Percentiles rank a stretch among this genome's conserved stretches.
phyloP scores from a whole-genome alignment of 2,888 invertebrate genomes.

The Idaea straminata region DNA sequence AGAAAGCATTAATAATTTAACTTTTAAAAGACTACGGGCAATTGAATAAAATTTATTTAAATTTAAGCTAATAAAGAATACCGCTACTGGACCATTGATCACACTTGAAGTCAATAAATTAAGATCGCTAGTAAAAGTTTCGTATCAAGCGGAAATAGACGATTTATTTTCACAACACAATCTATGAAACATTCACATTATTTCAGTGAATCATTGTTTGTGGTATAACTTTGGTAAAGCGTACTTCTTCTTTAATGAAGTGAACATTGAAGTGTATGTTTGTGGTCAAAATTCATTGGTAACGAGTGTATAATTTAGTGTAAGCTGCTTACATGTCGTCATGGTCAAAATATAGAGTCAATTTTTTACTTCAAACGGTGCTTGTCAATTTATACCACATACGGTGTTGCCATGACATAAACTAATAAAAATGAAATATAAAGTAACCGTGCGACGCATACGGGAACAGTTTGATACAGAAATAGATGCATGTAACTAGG shows the following conservation, averaged over 20 bases:
- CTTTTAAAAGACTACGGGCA: conserved; percentile 34
- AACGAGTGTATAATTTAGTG: conserved; percentile 34
- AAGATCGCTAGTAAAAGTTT: too few relatives aligned
- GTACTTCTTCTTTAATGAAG: too few relatives aligned
- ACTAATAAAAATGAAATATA: conserved; percentile 75
- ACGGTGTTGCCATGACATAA: conserved; percentile 73
- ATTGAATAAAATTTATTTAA: conserved; percentile 41
- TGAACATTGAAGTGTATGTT: not conserved
- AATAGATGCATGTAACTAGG: not conserved
- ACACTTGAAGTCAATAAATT: conserved; percentile 12
- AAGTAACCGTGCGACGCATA: conserved; percentile 62
- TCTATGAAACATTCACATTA: too few relatives aligned
- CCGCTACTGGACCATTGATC: conserved; percentile 53
- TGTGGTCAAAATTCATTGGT: not conserved
- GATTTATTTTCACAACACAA: too few relatives aligned
- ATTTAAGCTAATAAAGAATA: conserved; percentile 34
- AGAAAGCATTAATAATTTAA: conserved; percentile 7
- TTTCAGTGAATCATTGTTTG: too few relatives aligned
- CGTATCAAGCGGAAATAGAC: too few relatives aligned
- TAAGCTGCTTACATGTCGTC: conserved; percentile 46
- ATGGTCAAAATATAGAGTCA: conserved; percentile 64
- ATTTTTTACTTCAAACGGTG: conserved; percentile 62
- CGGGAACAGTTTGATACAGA: conserved; percentile 54
- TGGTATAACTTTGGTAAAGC: too few relatives aligned
- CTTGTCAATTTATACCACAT: conserved; percentile 67